Evolutionary conservation across 2,797 vertebrate species (phyloP), one percentile per base, ranked within the genome.

Genomic region (Triplophysa bombifrons): DNA sequence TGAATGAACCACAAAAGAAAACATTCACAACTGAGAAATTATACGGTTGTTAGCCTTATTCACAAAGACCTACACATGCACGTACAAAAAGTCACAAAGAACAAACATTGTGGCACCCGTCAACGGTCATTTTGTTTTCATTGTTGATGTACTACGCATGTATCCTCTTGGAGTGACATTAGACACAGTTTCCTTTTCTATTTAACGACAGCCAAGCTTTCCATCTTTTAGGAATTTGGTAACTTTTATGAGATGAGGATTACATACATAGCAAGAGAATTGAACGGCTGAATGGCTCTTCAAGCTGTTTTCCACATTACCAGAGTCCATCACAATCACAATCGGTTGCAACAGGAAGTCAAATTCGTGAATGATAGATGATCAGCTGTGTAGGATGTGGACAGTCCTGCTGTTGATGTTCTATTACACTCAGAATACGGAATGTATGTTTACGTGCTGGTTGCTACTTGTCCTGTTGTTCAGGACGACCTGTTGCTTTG

Each of bases 61-160:
- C 83, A 85, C 79, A 80, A 66, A 88, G 88, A 89, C 84, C 72
- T 89, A 88, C 87, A 91, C 92, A 91, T 92, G 92, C 92, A 89
- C 41, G 55, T 90, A 91, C 84, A 90, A 91, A 80, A 80, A 76
- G 78, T 83, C 81, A 86, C 80, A 78, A 67, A 80, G 80, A 80
- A 85, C 76, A 85, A 86, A 76, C 83, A 78, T 79, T 87, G 91
- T 94, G 94, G 93, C 93, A 94, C 92, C 89, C 84, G 88, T 89
- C 51, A 86, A 85, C 80, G 81, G 75, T 74, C 82, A 80, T 74
- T 80, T 76, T 74, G 30, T 38, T 38, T 19, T 63, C 41, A 20
- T 68, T 80, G 74, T 64, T 73, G 50, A 38, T 71, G 80, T 55
- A 79, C 66, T 44, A 27, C 30, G 50, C 75, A 51, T 14, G n/a